Conservation (phyloP, 2,797 vertebrate species). For the Enteromius viviparus region DNA sequence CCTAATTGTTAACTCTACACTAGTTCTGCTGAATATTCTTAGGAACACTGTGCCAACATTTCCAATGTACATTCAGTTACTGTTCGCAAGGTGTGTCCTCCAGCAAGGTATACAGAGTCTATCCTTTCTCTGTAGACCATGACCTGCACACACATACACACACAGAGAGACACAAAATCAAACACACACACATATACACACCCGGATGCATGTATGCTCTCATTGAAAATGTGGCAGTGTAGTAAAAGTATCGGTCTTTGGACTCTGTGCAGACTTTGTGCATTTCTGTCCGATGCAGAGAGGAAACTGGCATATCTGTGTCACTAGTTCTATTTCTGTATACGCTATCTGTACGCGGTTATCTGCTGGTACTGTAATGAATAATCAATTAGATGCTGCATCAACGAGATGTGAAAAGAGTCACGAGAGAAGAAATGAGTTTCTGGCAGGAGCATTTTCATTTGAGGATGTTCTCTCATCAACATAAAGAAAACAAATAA, state of each 20-base stretch:
- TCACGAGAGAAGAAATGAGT: background rate
- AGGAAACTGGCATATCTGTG: slow-evolving; percentile 31
- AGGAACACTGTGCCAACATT: slow-evolving; percentile 1
- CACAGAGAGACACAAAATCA: slow-evolving; percentile 9
- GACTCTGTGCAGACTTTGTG: slow-evolving; percentile 6
- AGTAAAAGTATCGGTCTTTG: slow-evolving; percentile 5
- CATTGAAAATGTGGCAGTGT: background rate
- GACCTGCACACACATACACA: background rate
- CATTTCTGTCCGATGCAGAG: background rate
- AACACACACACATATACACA: slow-evolving; percentile 1
- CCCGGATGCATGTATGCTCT: background rate
- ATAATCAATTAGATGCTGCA: slow-evolving; percentile 31
- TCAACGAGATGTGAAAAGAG: slow-evolving; percentile 8
- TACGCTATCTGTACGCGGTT: background rate
- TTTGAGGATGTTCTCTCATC: background rate
- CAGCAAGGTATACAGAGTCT: background rate
- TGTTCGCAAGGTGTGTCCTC: background rate
- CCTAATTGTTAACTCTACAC: background rate
- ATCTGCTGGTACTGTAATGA: slow-evolving; percentile 3
- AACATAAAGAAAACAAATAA: background rate
- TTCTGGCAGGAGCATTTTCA: background rate
- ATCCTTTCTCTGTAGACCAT: background rate
- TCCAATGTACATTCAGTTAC: background rate
- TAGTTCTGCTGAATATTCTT: background rate
- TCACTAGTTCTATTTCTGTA: slow-evolving; percentile 32